phyloP scores from a whole-genome alignment of 2,113 vertebrate genomes.

The Bambusicola thoracicus region DNA sequence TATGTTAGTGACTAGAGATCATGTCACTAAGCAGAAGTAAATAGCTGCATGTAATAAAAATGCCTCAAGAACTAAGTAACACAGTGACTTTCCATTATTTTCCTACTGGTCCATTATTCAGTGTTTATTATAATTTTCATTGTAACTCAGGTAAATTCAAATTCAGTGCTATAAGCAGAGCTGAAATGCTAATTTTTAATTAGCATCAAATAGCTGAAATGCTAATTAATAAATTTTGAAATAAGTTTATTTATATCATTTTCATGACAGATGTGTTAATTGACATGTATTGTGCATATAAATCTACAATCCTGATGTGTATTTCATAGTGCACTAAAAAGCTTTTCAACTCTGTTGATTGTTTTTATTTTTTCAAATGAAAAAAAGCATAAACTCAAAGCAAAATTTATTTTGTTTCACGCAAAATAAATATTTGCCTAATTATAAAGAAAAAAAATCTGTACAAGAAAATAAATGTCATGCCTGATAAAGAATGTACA shows the following conservation, averaged over 20 bases:
- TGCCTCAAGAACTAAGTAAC: background rate
- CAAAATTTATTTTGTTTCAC: background rate
- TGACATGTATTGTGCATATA: background rate
- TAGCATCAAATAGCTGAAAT: too few species aligned
- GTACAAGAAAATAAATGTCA: background rate
- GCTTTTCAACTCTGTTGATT: slow-evolving; percentile 28
- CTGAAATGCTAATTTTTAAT: slow-evolving; percentile 35
- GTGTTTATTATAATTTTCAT: background rate
- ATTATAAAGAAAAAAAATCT: background rate
- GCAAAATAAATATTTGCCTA: background rate
- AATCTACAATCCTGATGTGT: slow-evolving; percentile 29
- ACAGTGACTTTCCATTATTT: background rate
- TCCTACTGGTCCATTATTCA: background rate
- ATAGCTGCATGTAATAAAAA: slow-evolving; percentile 5
- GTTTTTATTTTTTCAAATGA: slow-evolving; percentile 41
- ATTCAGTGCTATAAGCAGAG: background rate
- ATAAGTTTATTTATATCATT: slow-evolving; percentile 27
- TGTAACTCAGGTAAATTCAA: slow-evolving; percentile 16
- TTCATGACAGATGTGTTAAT: slow-evolving; percentile 19
- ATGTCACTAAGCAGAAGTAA: slow-evolving; percentile 8
- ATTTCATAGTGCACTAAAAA: slow-evolving; percentile 41
- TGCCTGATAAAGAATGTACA: fast-evolving
- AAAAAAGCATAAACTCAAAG: background rate
- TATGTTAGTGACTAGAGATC: background rate
- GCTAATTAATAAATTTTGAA: slow-evolving; percentile 13